Evolutionary conservation across 37 sponge, comb jelly and placozoan genomes (phyloP).

Genomic region (Spongia lamella): DNA sequence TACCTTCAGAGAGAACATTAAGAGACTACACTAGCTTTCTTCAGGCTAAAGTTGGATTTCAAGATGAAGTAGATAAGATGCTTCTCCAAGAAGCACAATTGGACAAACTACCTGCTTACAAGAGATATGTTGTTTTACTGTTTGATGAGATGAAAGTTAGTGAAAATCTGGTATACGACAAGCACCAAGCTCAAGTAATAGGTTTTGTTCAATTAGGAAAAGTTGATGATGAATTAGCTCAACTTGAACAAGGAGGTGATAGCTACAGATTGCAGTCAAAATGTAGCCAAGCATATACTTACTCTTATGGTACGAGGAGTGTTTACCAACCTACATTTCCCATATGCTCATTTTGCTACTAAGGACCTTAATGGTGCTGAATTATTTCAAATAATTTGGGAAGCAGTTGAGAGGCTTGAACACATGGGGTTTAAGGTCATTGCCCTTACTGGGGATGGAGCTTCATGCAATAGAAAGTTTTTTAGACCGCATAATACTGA

Average conservation of each 20-base stretch:
- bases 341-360: slow-evolving; percentile 45
- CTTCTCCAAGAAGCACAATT: slow-evolving; percentile 37
- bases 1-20: slow-evolving; percentile 57
- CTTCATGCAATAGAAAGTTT: slow-evolving; percentile 31
- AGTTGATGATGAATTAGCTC: slow-evolving; percentile 10
- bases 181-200: slow-evolving; percentile 3
- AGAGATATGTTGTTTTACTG: slow-evolving; percentile 19
- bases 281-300: slow-evolving; percentile 40
- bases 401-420: slow-evolving; percentile 46
- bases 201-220: slow-evolving; percentile 37
- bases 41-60: slow-evolving; percentile 40
- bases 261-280: too few relatives aligned
- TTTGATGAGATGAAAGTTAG: slow-evolving; percentile 48
- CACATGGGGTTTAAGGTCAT: slow-evolving; percentile 32
- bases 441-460: slow-evolving; percentile 34
- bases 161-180: slow-evolving; percentile 48
- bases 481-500: slow-evolving; percentile 2
- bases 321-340: slow-evolving; percentile 24
- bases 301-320: slow-evolving; percentile 49
- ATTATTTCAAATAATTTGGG: slow-evolving; percentile 46
- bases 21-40: slow-evolving; percentile 55
- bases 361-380: neutral
- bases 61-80: slow-evolving; percentile 5
- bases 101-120: slow-evolving; percentile 21
- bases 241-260: too few relatives aligned